These are phyloP conservation scores for Rattus rattus DNA, from an alignment of 2,113 vertebrate species.

Conservation along the genomic window DNA sequence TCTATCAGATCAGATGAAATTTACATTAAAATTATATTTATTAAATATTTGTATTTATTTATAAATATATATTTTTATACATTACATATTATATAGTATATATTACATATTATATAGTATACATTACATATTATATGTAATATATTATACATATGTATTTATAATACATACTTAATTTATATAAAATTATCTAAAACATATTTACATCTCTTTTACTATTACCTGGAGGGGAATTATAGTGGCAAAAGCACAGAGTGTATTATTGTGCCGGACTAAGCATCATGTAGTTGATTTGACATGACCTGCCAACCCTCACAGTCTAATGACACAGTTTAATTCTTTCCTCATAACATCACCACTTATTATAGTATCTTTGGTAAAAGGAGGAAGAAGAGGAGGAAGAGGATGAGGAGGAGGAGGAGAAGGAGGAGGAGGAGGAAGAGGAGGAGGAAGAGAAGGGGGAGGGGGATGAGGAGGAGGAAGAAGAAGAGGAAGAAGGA, in stretches of 20 bases:
- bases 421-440: no score
- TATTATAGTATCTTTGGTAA: constrained; percentile 5
- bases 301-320: not conserved
- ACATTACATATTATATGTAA: no score
- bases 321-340: not conserved
- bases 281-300: not conserved
- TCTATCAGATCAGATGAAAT: not conserved
- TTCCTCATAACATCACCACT: not conserved
- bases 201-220: constrained; percentile 20
- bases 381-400: not conserved
- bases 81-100: no score
- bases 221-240: not conserved
- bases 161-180: no score
- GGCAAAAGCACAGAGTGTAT: not conserved
- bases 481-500: no score
- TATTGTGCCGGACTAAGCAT: not conserved
- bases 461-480: not conserved
- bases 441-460: no score
- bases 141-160: not conserved
- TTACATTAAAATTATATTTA: not conserved
- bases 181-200: not conserved
- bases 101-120: no score
- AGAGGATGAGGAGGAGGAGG: not conserved
- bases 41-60: no score
- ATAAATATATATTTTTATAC: no score